Percentiles rank a stretch among this genome's conserved stretches.
Conservation (phyloP, 1,140 invertebrate species). For the Pseudobourletiella spinata region DNA sequence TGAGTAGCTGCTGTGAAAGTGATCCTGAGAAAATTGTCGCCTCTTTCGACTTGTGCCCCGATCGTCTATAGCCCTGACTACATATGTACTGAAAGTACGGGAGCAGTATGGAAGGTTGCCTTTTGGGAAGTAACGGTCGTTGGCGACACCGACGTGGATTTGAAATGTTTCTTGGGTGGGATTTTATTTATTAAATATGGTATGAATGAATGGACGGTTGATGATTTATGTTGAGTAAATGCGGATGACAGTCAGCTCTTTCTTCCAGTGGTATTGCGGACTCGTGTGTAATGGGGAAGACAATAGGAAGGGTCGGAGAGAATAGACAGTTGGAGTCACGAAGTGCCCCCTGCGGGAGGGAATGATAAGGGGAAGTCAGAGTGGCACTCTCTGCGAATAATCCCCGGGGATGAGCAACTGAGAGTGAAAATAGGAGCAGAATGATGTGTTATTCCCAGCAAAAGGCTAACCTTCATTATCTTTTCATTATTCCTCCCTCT, state of each 20-base stretch:
- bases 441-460: neutral
- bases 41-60: no score
- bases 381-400: constrained; percentile 12
- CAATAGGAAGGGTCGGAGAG: neutral
- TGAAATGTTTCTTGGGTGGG: constrained; percentile 8
- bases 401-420: constrained; percentile 19
- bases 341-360: constrained; percentile 5
- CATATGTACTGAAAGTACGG: no score
- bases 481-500: constrained; percentile 34
- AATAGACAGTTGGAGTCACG: constrained; percentile 11
- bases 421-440: constrained; percentile 16
- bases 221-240: constrained; percentile 17
- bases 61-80: no score
- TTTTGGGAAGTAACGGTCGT: no score
- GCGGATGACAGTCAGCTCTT: constrained; percentile 13
- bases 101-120: no score
- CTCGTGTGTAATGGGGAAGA: constrained; percentile 4
- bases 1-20: no score
- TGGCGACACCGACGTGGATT: neutral
- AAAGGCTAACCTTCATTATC: constrained; percentile 31
- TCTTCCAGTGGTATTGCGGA: neutral
- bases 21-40: no score
- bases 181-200: constrained; percentile 17
- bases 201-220: constrained; percentile 8
- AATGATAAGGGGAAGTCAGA: constrained; percentile 2